Evolutionary conservation across 2,888 invertebrate species (phyloP).

Genomic region (Machimus rusticus): DNA sequence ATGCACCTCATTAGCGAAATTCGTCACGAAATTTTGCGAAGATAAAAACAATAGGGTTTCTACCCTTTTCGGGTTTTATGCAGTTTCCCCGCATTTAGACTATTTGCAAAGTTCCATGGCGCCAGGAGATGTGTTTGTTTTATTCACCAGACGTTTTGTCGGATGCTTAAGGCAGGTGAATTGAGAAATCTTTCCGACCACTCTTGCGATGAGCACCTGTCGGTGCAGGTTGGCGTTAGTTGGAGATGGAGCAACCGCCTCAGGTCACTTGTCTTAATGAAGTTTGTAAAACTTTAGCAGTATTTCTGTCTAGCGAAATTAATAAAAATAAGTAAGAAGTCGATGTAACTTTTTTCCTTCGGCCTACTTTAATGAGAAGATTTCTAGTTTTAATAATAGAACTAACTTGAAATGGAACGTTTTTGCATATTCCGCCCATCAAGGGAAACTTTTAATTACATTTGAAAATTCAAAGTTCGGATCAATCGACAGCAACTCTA

Average conservation of each 20-base stretch:
- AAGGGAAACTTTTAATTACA: neutral
- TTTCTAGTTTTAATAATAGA: neutral
- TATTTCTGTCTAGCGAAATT: neutral
- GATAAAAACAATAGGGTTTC: neutral
- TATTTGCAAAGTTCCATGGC: neutral
- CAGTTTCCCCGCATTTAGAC: neutral
- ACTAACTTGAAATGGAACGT: neutral
- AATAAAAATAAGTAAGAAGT: neutral
- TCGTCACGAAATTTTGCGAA: conserved; percentile 37
- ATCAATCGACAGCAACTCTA: neutral
- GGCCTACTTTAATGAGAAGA: neutral
- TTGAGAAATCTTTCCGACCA: neutral
- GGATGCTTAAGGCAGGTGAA: neutral
- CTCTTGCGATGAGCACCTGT: neutral
- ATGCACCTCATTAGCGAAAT: conserved; percentile 41
- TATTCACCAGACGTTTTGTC: neutral
- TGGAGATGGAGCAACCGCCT: neutral
- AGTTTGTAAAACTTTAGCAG: neutral
- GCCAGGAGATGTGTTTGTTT: neutral
- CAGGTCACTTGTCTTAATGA: neutral
- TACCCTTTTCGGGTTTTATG: neutral
- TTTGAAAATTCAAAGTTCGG: neutral
- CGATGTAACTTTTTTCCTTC: neutral
- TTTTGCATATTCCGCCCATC: neutral
- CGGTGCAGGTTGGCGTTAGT: neutral